Conservation (phyloP, 2,113 vertebrate genomes). For the Chaetodon trifascialis region DNA sequence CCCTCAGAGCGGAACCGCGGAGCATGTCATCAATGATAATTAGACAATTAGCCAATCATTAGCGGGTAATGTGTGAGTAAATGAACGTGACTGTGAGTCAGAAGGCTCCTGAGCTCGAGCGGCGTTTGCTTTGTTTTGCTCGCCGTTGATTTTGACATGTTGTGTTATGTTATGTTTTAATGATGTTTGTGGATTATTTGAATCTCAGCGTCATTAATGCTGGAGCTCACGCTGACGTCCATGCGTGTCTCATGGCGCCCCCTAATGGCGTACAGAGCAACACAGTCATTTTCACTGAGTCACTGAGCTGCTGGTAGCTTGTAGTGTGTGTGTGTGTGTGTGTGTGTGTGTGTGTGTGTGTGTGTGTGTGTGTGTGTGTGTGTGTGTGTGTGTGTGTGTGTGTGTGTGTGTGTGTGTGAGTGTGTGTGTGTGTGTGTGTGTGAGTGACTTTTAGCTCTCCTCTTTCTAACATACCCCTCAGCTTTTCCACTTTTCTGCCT, state of each 20-base stretch:
- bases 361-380: not conserved
- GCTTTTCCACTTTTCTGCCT: constrained; percentile 43
- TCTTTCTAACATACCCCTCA: constrained; percentile 10
- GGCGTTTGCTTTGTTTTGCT: not conserved
- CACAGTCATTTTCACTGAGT: not conserved
- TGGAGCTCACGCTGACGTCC: not conserved
- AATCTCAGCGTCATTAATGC: not conserved
- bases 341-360: constrained; percentile 11
- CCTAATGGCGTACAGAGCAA: not conserved
- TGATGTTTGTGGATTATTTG: not conserved
- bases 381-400: not conserved
- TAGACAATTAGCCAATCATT: constrained; percentile 38
- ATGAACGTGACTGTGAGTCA: constrained; percentile 12
- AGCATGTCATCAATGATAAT: constrained; percentile 35
- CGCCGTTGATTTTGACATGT: fast-evolving
- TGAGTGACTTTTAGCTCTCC: not conserved
- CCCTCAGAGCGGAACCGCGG: not conserved
- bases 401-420: constrained; percentile 12
- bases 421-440: not conserved
- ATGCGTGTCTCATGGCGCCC: constrained; percentile 15
- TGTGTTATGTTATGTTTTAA: not conserved
- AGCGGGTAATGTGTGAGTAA: constrained; percentile 20
- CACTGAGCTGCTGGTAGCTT: not conserved
- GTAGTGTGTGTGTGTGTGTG: not conserved
- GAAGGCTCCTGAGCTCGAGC: not conserved